Percentiles rank a stretch among this genome's conserved stretches.
phyloP scores from a whole-genome alignment of 2,888 invertebrate genomes.

The Acronicta alni region DNA sequence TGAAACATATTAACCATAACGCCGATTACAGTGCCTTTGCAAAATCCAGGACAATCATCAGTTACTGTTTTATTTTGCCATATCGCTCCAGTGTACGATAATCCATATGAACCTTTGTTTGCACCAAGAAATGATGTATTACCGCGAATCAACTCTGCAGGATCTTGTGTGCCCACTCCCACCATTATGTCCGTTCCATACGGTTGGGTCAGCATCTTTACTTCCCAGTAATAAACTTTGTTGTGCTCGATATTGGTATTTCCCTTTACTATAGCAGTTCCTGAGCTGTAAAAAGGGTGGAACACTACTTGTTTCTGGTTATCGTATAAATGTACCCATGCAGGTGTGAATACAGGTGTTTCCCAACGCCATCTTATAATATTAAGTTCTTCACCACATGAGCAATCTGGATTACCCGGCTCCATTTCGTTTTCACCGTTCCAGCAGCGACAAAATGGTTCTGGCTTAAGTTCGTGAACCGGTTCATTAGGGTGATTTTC shows the following conservation, averaged over 20 bases:
- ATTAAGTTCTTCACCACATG: constrained; percentile 37
- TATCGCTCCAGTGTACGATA: constrained; percentile 43
- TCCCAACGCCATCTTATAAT: constrained; percentile 32
- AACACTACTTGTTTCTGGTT: constrained; percentile 92
- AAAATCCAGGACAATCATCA: constrained; percentile 34
- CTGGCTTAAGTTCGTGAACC: constrained; percentile 17
- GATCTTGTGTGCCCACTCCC: constrained; percentile 27
- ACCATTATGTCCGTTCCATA: constrained; percentile 94
- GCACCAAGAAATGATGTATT: constrained; percentile 24
- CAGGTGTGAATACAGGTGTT: background rate
- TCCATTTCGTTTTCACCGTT: constrained; percentile 2
- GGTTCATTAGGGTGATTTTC: background rate
- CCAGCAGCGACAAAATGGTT: constrained; percentile 38
- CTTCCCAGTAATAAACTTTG: constrained; percentile 96
- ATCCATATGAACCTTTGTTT: constrained; percentile 29
- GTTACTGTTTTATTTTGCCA: constrained; percentile 20
- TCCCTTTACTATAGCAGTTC: constrained; percentile 94
- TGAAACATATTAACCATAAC: constrained; percentile 44
- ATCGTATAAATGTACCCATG: constrained; percentile 23
- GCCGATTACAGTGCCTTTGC: constrained; percentile 41
- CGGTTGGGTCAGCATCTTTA: constrained; percentile 94
- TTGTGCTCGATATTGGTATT: constrained; percentile 90
- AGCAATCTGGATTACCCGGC: constrained; percentile 24
- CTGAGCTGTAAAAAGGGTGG: constrained; percentile 94
- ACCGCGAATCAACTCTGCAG: constrained; percentile 1